Percentiles rank a stretch among this genome's conserved stretches.
Conservation (phyloP, 2,888 invertebrate genomes). For the Lepidocyrtinus sp. region DNA sequence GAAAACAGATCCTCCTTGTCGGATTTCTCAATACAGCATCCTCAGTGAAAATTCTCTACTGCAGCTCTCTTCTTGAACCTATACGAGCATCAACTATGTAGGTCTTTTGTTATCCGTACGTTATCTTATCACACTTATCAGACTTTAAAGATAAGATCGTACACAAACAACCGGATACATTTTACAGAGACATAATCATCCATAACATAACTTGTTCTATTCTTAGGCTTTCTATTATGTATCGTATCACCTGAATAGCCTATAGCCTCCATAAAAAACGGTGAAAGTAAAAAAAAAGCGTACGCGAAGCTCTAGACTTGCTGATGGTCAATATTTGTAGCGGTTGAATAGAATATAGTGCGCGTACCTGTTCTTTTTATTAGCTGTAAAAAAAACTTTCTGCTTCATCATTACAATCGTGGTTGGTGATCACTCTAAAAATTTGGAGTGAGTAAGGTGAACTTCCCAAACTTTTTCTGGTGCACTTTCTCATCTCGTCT, state of each 20-base stretch:
- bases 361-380: slow-evolving; percentile 50
- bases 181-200: not conserved
- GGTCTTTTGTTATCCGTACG: not conserved
- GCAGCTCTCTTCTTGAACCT: slow-evolving; percentile 8
- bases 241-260: slow-evolving; percentile 18
- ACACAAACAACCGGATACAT: not conserved
- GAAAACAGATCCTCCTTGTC: slow-evolving; percentile 18
- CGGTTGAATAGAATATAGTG: not conserved
- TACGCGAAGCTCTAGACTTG: not conserved
- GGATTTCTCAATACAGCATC: not conserved
- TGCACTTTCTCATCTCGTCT: not conserved
- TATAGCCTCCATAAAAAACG: slow-evolving; percentile 19
- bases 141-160: not conserved
- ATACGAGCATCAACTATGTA: not conserved
- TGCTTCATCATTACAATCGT: not conserved
- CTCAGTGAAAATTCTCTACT: slow-evolving; percentile 8
- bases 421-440: not conserved
- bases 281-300: slow-evolving; percentile 17
- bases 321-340: slow-evolving; percentile 25
- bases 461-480: slow-evolving; percentile 12
- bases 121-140: slow-evolving; percentile 1
- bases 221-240: not conserved
- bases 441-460: slow-evolving; percentile 36
- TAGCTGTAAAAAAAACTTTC: slow-evolving; percentile 61
- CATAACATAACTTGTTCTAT: not conserved